Evolutionary conservation across 1,140 invertebrate species (phyloP), one percentile per base, ranked within the genome.

Genomic region (Ylistrum balloti): DNA sequence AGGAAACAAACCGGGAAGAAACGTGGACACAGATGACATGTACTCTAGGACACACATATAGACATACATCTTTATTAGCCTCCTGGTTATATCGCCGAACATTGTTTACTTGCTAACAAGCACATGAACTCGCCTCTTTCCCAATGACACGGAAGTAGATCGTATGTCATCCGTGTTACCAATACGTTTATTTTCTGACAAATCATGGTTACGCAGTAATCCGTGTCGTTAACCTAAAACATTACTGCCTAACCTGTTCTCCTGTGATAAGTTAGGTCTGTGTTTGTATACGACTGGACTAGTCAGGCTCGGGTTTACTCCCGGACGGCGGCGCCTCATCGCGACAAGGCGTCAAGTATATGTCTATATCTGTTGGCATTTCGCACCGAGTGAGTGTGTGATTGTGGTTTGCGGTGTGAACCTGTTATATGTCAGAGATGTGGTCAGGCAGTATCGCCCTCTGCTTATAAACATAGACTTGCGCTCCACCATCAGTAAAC

Each of bases 171-270:
- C 56, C 56, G 17, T 74, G 56, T 74, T 74, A 74, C 56, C 56
- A 74, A 74, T 74, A 74, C 56, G 56, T n/a, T 74, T 74, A 74
- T 74, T 74, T 74, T 74, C 56, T 74, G 15, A 74, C 56, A 74
- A 74, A 74, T 74, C 56, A 74, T 74, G 56, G 56, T 74, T 74
- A 74, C 56, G 56, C 56, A 74, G 56, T 74, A 74, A 28, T 74
- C 56, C 56, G 5, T 74, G 56, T 28, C 56, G 22, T 74, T 74
- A 74, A 74, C 22, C 5, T 74, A n/a, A 28, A 74, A 74, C n/a
- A 74, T 28, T n/a, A 74, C 56, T 74, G 56, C 56, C 56, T 74
- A 22, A 74, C 56, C 56, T 74, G 17, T 74, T 74, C 17, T 3
- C 3, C 28, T n/a, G 22, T 74, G 56, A 74, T 74, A 3, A 17